These are phyloP conservation scores for Opisthograptis luteolata DNA, from an alignment of 2,888 invertebrate genomes.

Conservation along the genomic window DNA sequence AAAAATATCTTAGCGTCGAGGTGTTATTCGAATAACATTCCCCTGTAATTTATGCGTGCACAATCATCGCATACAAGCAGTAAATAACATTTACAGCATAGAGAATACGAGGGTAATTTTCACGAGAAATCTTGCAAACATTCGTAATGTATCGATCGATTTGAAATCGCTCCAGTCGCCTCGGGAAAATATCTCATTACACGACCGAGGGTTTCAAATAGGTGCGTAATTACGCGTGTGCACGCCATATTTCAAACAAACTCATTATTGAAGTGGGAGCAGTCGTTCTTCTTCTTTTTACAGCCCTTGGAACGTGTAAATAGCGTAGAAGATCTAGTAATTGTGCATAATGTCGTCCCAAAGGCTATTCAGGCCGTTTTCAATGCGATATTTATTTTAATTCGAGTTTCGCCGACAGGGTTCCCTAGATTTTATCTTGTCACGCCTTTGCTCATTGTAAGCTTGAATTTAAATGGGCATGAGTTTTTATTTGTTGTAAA, in stretches of 20 bases:
- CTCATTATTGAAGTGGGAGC: conserved; percentile 55
- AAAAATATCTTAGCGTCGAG: conserved; percentile 32
- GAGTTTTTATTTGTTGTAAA: conserved; percentile 59
- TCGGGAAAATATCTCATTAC: conserved; percentile 65
- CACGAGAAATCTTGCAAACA: conserved; percentile 51
- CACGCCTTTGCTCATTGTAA: conserved; percentile 74
- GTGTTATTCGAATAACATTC: conserved; percentile 45
- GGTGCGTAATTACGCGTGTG: conserved; percentile 65
- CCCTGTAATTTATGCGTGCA: conserved; percentile 51
- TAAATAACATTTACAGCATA: conserved; percentile 58
- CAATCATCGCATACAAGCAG: conserved; percentile 49
- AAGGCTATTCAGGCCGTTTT: conserved; percentile 74
- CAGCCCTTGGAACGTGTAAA: conserved; percentile 56
- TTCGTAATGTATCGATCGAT: conserved; percentile 56
- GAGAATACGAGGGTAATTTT: conserved; percentile 57
- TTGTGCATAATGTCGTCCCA: conserved; percentile 74
- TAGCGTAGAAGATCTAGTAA: conserved; percentile 63
- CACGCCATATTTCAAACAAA: conserved; percentile 64
- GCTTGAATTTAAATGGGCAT: conserved; percentile 60
- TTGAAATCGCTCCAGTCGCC: conserved; percentile 59
- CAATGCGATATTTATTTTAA: conserved; percentile 77
- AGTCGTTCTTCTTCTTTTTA: conserved; percentile 52
- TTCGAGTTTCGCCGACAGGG: conserved; percentile 67
- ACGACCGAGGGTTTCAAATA: conserved; percentile 59
- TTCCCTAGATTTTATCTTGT: conserved; percentile 78